Evolutionary conservation across 2,113 vertebrate species (phyloP), one percentile per base, ranked within the genome.

Genomic region (Channa argus): DNA sequence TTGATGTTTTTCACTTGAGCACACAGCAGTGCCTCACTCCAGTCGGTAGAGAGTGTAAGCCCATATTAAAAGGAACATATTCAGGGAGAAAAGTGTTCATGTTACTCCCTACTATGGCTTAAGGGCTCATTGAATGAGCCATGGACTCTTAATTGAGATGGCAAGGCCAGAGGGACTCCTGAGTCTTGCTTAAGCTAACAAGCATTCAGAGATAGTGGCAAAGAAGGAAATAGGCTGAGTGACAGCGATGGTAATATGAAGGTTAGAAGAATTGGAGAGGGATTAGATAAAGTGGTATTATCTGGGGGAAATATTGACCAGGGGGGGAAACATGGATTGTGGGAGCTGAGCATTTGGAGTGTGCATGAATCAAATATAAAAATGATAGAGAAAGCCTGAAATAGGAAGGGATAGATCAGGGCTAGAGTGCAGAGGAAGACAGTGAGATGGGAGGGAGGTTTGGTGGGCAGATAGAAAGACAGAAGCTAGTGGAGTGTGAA

Each of bases 401-500:
- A 71, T 56, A 52, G 62, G 54, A 75, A 60, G 37, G 51, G 64
- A 76, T 72, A 62, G 66, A 84, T 74, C 49, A 54, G 41, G 14
- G 39, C 8, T 47, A 11, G 72, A 82, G 60, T 2, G 8, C 5
- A 9, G 44, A 63, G 66, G 10, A 54, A 72, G 82, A 66, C 54
- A 33, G 41, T 11, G 41, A 38, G 49, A 53, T 37, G 51, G 47
- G 47, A 37, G 38, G 70, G 59, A 61, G 63, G 59, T 66, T 77
- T 44, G n/a, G 63, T 44, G 74, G 61, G 46, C n/a, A 79, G 74
- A 87, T 73, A 71, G 71, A 79, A 68, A 79, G 77, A 85, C 74
- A 67, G 58, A 50, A 82, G 39, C 52, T 66, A 70, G 82, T 85
- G 78, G 76, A 88, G 84, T 85, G 79, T 89, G 89, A 91, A 77